Evolutionary conservation across 2,113 vertebrate species (phyloP).

Genomic region (Mobula hypostoma): DNA sequence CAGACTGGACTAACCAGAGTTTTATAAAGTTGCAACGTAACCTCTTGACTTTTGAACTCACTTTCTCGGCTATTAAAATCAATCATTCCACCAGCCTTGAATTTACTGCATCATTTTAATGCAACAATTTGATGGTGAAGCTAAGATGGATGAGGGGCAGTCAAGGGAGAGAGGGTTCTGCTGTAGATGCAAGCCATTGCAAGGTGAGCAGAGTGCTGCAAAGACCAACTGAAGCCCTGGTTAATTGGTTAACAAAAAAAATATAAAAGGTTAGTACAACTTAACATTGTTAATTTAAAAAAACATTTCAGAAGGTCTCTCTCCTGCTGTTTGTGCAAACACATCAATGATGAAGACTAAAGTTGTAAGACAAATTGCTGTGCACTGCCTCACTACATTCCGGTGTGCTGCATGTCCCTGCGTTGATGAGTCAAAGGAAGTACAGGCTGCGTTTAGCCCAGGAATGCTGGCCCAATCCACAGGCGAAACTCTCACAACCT

Average conservation of each 20-base stretch:
- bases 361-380: background rate
- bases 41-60: no score
- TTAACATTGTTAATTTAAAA: conserved; percentile 21
- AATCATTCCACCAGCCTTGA: no score
- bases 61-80: no score
- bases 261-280: conserved; percentile 23
- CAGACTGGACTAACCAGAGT: no score
- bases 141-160: background rate
- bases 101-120: background rate
- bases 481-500: background rate
- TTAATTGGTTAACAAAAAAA: conserved; percentile 11
- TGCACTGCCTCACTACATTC: background rate
- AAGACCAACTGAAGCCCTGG: background rate
- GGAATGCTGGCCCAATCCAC: background rate
- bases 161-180: background rate
- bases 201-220: background rate
- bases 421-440: background rate
- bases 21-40: no score
- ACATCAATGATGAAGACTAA: background rate
- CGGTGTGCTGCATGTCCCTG: background rate
- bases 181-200: background rate
- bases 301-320: background rate
- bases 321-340: background rate
- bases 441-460: background rate
- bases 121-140: background rate